phyloP scores from a whole-genome alignment of 2,797 vertebrate genomes.

The Platalea minor region DNA sequence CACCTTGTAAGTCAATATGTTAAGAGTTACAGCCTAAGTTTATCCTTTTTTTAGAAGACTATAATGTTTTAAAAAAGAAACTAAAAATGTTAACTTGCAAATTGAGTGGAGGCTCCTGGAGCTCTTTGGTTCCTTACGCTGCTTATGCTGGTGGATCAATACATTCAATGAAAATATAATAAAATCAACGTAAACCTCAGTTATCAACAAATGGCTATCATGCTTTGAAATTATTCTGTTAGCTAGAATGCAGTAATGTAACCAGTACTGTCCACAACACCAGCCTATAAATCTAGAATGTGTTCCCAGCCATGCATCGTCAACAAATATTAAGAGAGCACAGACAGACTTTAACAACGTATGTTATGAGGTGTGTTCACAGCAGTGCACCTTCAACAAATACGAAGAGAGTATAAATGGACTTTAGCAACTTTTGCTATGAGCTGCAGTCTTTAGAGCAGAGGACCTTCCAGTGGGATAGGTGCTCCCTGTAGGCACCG shows the following conservation, averaged over 20 bases:
- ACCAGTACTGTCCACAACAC: background rate
- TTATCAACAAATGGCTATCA: background rate
- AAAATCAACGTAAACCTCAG: background rate
- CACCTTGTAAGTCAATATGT: background rate
- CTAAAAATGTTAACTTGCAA: background rate
- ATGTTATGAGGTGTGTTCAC: background rate
- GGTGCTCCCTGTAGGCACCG: background rate
- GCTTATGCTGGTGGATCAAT: background rate
- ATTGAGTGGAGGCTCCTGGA: background rate
- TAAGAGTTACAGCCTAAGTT: background rate
- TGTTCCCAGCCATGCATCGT: background rate
- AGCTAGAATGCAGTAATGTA: background rate
- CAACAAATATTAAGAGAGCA: background rate
- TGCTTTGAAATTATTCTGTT: background rate
- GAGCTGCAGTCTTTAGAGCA: background rate
- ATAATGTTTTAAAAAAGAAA: background rate
- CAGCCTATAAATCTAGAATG: background rate
- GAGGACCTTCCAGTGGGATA: background rate
- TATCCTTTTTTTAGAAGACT: background rate
- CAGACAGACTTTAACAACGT: background rate
- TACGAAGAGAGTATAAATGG: background rate
- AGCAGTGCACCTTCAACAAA: background rate
- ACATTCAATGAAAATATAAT: background rate
- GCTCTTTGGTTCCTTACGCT: background rate
- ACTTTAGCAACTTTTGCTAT: background rate